Percentiles rank a stretch among this genome's conserved stretches.
Evolutionary conservation across 23 tunicate species (phyloP).

Genomic region (Phallusia fumigata): DNA sequence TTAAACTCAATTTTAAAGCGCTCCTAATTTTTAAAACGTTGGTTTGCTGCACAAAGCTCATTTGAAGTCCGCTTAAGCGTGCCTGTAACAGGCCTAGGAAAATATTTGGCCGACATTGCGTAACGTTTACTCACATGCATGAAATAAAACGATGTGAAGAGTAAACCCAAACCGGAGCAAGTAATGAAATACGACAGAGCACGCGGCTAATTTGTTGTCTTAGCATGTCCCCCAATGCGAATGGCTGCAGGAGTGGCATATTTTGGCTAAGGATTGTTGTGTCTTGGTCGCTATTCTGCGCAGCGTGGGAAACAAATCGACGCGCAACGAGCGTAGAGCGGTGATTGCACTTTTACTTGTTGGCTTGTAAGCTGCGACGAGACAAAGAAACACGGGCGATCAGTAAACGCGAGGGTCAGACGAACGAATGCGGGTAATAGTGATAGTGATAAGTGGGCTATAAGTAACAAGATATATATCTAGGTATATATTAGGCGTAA

Average conservation of each 20-base stretch:
- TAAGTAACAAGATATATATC: constrained; percentile 10
- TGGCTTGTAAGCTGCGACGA: not conserved
- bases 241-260: not conserved
- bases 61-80: no score
- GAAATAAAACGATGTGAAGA: no score
- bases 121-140: no score
- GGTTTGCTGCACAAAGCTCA: no score
- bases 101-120: no score
- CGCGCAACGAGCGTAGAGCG: not conserved
- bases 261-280: not conserved
- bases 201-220: no score
- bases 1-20: no score
- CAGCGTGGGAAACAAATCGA: not conserved
- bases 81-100: no score
- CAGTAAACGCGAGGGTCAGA: not conserved
- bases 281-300: not conserved
- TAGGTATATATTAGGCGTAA: constrained; percentile 5
- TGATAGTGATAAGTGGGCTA: not conserved
- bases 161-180: no score
- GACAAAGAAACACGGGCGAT: not conserved
- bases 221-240: not conserved
- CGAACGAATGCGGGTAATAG: constrained; percentile 3
- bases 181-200: no score
- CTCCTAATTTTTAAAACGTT: no score
- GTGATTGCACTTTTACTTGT: constrained; percentile 8